Base-by-base conservation (phyloP, 92 coral and sea anemone genomes). In the Epizoanthus scotinus region DNA sequence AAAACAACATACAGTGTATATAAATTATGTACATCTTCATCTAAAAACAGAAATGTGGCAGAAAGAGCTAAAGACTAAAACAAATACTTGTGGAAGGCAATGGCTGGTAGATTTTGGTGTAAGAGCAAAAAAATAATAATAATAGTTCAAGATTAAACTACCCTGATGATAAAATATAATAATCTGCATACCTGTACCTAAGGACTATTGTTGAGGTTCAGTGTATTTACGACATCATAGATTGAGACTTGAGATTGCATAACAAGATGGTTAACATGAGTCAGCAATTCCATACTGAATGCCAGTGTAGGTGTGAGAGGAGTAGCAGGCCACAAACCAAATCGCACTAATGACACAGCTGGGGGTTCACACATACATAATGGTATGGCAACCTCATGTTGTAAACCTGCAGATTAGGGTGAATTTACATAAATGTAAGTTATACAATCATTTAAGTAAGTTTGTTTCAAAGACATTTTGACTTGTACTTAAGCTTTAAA, bases 191-290 rank as follows among this genome's bases (percentile, higher is more conserved):
- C 91, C 88, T 84, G 84, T 22, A 68, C 2, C 38, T 71, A 62
- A 42, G 87, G 87, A 58, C 68, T 58, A 36, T 31, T 53, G 70
- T 31, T 74, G 77, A 85, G 83, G 36, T 78, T 70, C 83, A 85
- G 60, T 18, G 80, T 78, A 67, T 78, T 85, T 3, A 42, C 56
- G 12, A 89, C 29, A 53, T 89, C 90, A 65, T 65, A 79, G 12
- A 89, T 29, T 21, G 87, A 89, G 19, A 89, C 87, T 38, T 90
- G 93, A 29, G 86, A 86, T 67, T 90, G 88, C 85, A 86, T 86
- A 68, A 89, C 29, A 24, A 85, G 57, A 24, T 74, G 42, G 20
- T 75, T 68, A 6, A 83, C 50, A 22, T 56, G 49, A 3, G 63
- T 56, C 93, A 89, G 47, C 79, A 89, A 66, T 8, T 34, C 67